A percentile compares a stretch with the other conserved stretches of the same genome.
Evolutionary conservation across 2,113 vertebrate species (phyloP).

Genomic region (Scortum barcoo): DNA sequence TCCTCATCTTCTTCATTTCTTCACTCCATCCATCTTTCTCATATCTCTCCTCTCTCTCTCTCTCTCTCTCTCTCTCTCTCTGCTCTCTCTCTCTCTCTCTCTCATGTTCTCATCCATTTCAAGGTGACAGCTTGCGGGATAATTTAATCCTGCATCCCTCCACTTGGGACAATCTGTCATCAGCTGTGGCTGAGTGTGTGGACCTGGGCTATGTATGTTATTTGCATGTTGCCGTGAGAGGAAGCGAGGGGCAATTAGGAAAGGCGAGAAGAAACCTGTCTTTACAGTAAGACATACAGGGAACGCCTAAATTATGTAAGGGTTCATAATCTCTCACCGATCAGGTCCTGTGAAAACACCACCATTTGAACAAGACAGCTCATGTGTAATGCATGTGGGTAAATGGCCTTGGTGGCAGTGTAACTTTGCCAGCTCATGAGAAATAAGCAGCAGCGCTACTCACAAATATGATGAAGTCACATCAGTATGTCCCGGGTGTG

Average conservation of each 20-base stretch:
- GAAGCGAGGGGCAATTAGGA: not conserved
- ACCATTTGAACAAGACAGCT: not conserved
- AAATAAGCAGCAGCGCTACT: not conserved
- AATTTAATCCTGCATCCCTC: conserved; percentile 54
- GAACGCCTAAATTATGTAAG: not conserved
- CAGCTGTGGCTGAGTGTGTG: conserved; percentile 4
- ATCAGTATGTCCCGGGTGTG: not conserved
- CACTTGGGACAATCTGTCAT: conserved; percentile 52
- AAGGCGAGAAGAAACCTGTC: not conserved
- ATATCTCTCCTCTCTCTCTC: too few species aligned
- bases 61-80: not conserved
- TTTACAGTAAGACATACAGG: not conserved
- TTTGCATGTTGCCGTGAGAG: not conserved
- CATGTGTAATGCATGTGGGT: not conserved
- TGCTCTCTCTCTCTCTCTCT: not conserved
- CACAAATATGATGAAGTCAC: not conserved
- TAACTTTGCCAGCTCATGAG: not conserved
- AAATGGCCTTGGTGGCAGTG: not conserved
- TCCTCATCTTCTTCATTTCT: conserved; percentile 3
- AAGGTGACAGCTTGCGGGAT: conserved; percentile 63
- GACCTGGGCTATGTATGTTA: conserved; percentile 15
- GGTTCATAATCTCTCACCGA: not conserved
- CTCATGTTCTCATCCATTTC: conserved; percentile 40
- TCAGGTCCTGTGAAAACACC: not conserved
- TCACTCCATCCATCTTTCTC: conserved; percentile 19